Base-by-base conservation (phyloP, 2,888 invertebrate species). In the Petrophora chlorosata region DNA sequence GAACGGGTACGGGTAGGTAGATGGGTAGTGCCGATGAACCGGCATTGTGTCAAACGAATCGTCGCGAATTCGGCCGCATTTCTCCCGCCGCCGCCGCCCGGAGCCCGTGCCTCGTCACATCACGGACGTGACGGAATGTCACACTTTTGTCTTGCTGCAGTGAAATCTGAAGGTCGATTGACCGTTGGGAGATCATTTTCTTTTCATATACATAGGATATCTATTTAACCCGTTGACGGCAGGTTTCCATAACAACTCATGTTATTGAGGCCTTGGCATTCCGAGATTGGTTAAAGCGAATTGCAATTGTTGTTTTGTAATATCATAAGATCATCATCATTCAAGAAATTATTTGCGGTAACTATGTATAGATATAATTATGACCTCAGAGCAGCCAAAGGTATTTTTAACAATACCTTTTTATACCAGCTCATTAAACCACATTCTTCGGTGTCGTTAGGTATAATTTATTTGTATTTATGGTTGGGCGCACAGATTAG, bases 51-150 rank as follows among this genome's bases (percentile, higher is more conserved):
- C 87, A 83, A 82, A 81, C 75, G 78, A 76, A 73, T 79, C 79
- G 79, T 84, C 76, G 89, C 88, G 75, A 88, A 87, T 87, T 87
- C 80, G 85, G 82, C 68, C 87, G 83, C 87, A 82, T 88, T 87
- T 88, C 87, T 81, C 81, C 76, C 61, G 55, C 45, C 65, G 59
- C 57, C 78, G 75, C 7, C 25, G 8, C 7, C 25, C 9, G 25
- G n/a, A n/a, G n/a, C n/a, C 25, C 23, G 23, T n/a, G 23, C n/a
- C 23, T 57, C 51, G 51, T 50, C 68, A 56, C 63, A 55, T 56
- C 50, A 52, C 52, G 68, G 67, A 85, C 85, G 86, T 87, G 88
- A 79, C 64, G 81, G 88, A 85, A 88, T 88, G 86, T 69, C 74
- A 62, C 67, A 76, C 77, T 78, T 71, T 74, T 75, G 76, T 76